A percentile compares a stretch with the other conserved stretches of the same genome.
These are phyloP conservation scores for Myopa tessellatipennis DNA, from an alignment of 2,888 invertebrate genomes.

Conservation along the genomic window DNA sequence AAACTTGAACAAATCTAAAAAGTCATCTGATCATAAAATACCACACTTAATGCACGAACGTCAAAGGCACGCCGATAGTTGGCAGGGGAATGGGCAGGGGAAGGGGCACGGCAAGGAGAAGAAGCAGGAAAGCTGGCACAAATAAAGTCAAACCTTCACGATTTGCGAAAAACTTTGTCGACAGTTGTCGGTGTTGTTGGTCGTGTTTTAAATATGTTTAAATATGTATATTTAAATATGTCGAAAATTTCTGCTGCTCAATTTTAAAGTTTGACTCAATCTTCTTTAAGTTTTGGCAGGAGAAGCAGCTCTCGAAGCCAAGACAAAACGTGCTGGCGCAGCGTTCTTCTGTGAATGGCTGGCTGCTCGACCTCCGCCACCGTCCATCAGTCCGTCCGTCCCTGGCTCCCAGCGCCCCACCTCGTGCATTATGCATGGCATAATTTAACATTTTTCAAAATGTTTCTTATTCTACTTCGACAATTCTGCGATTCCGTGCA, in stretches of 20 bases:
- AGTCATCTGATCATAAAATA: slow-evolving; percentile 1
- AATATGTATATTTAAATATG: no score
- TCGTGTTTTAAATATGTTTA: not conserved
- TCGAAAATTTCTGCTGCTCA: not conserved
- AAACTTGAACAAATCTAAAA: not conserved
- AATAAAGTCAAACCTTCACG: not conserved
- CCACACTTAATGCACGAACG: not conserved
- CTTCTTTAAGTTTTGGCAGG: not conserved
- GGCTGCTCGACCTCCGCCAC: not conserved
- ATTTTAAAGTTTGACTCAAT: slow-evolving; percentile 6
- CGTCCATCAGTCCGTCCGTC: not conserved
- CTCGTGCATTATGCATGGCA: slow-evolving; percentile 62
- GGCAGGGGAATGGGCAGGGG: not conserved
- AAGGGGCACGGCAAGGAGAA: not conserved
- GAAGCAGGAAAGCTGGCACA: not conserved
- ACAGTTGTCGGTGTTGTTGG: not conserved
- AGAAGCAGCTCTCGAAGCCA: not conserved
- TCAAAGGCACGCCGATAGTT: not conserved
- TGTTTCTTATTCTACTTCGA: slow-evolving; percentile 15
- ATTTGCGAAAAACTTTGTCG: not conserved
- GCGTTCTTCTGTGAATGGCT: not conserved
- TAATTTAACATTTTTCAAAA: slow-evolving; percentile 54
- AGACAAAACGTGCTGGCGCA: not conserved
- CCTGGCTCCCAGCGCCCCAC: not conserved
- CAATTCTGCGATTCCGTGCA: not conserved